Evolutionary conservation across 2,888 invertebrate species (phyloP).

Genomic region (Acanthosepion pharaonis): DNA sequence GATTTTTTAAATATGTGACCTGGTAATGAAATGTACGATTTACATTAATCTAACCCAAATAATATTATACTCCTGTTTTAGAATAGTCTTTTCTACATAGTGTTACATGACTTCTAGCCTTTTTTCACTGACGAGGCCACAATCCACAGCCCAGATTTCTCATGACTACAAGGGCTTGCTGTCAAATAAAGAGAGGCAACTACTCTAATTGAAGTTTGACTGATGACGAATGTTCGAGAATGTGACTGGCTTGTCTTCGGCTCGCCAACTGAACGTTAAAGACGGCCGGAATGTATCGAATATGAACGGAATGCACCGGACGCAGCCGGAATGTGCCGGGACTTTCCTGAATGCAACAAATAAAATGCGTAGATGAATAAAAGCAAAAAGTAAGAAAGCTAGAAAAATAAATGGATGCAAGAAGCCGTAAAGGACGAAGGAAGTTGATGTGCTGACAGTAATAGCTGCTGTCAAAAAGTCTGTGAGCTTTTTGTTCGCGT

Average conservation of each 20-base stretch:
- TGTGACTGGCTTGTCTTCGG: not conserved
- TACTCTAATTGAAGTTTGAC: not conserved
- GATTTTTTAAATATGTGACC: too few relatives aligned
- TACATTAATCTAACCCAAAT: too few relatives aligned
- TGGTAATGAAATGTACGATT: too few relatives aligned
- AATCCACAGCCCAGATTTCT: too few relatives aligned
- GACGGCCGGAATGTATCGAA: conserved; percentile 33
- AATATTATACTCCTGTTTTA: too few relatives aligned
- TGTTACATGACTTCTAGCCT: too few relatives aligned
- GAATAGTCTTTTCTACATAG: too few relatives aligned
- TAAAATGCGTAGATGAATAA: not conserved
- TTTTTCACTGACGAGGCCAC: too few relatives aligned
- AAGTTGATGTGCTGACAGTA: not conserved
- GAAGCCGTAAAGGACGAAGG: too few relatives aligned
- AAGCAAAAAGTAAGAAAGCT: not conserved
- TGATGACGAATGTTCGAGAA: not conserved
- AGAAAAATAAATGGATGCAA: not conserved
- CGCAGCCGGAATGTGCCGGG: not conserved
- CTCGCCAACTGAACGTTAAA: not conserved
- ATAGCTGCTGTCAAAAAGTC: not conserved
- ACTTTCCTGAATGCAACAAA: not conserved
- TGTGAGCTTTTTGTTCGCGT: not conserved
- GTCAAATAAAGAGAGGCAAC: not conserved
- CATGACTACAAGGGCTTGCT: not conserved
- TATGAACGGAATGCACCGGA: not conserved